Base-by-base conservation (phyloP, 1,140 invertebrate genomes). In the Drosophila nebulosa region DNA sequence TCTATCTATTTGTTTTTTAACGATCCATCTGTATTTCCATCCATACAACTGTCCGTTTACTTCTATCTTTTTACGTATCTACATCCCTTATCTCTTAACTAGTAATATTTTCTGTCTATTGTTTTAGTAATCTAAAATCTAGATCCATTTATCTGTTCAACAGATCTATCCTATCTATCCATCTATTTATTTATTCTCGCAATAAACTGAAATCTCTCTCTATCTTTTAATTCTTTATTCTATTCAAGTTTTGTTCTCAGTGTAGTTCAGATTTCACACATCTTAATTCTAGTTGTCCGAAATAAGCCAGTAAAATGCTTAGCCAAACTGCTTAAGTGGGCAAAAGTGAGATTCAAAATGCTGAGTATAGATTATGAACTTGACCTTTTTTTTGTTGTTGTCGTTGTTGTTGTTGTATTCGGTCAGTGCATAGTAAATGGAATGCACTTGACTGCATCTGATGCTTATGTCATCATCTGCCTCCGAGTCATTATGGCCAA, bases 311-410 rank as follows among this genome's bases (percentile, higher is more conserved):
- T 46, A 55, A 55, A 30, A 9, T 18, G 3, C 24, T 55, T 55
- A 10, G 52, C 26, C 30, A 55, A 55, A 55, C n/a, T 16, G 52
- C 52, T 55, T 30, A 55, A 55, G 16, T 46, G 39, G 9, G 3
- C 39, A 55, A 55, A 16, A 55, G 26, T 10, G 14, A 14, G 14
- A 2, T 3, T 55, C n/a, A 30, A 55, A 55, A 14, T 55, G 52
- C 52, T 55, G 52, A 55, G n/a, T 30, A 30, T 16, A 55, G 52
- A 26, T 55, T 55, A 55, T 55, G 52, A 55, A 55, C 52, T 55
- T 55, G 52, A 55, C 52, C 52, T 55, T 55, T 55, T 55, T 55
- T 55, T 0, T 14, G n/a, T n/a, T n/a, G n/a, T n/a, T n/a, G n/a
- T n/a, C n/a, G n/a, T n/a, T n/a, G n/a, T n/a, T n/a, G n/a, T n/a